phyloP scores from a whole-genome alignment of 2,888 invertebrate species.

The Phania funesta region DNA sequence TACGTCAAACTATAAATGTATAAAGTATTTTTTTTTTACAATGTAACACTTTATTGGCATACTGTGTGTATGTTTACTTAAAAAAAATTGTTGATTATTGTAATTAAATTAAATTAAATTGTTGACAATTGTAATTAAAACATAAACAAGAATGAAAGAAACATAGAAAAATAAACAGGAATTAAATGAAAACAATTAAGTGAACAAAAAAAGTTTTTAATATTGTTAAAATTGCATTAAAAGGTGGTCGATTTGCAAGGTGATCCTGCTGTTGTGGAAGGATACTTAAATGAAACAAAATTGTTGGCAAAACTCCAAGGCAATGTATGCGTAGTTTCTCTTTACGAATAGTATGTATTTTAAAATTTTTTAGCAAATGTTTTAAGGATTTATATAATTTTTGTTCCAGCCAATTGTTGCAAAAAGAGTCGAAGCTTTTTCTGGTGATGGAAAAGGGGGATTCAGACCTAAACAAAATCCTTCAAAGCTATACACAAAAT shows the following conservation, averaged over 20 bases:
- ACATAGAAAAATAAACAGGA: too few species aligned
- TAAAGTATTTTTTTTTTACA: too few species aligned
- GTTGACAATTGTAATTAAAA: too few species aligned
- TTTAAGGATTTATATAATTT: conserved; percentile 32
- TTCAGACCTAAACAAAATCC: conserved; percentile 90
- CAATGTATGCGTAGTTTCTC: conserved; percentile 89
- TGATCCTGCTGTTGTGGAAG: conserved; percentile 86
- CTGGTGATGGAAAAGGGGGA: conserved; percentile 97
- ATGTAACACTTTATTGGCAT: too few species aligned
- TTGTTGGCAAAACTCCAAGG: conserved; percentile 90
- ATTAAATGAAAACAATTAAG: too few species aligned
- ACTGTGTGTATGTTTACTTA: too few species aligned
- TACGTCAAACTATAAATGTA: too few species aligned
- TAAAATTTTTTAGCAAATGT: conserved; percentile 74
- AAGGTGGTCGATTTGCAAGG: conserved; percentile 91
- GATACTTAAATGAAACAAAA: conserved; percentile 94
- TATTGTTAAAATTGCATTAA: conserved; percentile 75
- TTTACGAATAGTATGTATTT: conserved; percentile 90
- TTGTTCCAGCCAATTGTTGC: conserved; percentile 85
- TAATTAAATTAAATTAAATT: too few species aligned
- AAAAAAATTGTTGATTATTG: too few species aligned
- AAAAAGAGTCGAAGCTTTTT: conserved; percentile 85
- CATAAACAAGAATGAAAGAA: too few species aligned
- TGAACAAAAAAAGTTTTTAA: background rate
- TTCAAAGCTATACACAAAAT: conserved; percentile 83